Base-by-base conservation (phyloP, 2,113 vertebrate species). In the Micronisus gabar region DNA sequence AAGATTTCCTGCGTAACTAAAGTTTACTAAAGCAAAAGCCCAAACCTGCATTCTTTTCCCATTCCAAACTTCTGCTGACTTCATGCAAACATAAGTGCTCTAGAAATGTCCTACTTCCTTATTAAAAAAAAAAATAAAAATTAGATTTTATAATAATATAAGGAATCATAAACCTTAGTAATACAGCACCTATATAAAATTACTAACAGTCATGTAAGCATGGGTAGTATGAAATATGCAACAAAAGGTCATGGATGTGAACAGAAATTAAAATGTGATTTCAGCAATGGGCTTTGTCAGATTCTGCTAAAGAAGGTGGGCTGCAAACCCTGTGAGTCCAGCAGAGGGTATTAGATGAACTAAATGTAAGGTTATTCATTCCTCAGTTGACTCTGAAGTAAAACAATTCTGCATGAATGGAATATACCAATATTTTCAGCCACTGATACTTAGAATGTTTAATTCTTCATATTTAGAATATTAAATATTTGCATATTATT, bases 1-100 rank as follows among this genome's bases (percentile, higher is more conserved):
- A 96, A 87, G 81, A 81, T 96, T 96, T 93, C 94, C 88, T 97
- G 48, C 13, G 13, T 50, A 50, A 50, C 48, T 50, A 50, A 80
- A 2, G 0, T 93, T 68, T 75, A 40, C 62, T 88, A 25, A 80
- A 90, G 32, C 48, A 88, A 76, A 87, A 93, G 63, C 41, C 78
- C 63, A 82, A 32, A 70, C 53, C 30, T 88, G 70, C 45, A 34
- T 94, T 90, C 81, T 95, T 73, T 86, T 19, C 72, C 50, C 17
- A 30, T 92, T 94, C 45, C 63, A 88, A 88, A 50, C 50, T 36
- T 80, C 59, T 76, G 43, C 55, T 93, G 75, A 38, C 72, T 86
- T 94, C 50, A 63, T 50, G 48, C n/a, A 82, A 86, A 40, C 26
- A 2, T 4, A 86, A 52, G 8, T 26, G 48, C 66, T 75, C 62